Percentiles rank a stretch among this genome's conserved stretches.
These are phyloP conservation scores for Rotaria macrura DNA, from an alignment of 2,888 invertebrate species.

Conservation along the genomic window DNA sequence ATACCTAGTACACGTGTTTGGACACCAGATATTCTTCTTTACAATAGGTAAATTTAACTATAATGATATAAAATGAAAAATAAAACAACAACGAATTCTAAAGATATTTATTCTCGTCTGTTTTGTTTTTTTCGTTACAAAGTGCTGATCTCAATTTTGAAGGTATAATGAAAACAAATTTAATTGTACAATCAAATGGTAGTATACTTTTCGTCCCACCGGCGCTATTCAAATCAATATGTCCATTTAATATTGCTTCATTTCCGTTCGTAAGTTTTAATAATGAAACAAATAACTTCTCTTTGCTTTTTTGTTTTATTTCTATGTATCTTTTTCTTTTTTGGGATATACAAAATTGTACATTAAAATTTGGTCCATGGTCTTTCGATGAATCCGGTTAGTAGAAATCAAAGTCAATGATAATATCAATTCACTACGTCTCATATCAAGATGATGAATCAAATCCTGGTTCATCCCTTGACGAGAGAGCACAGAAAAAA, in stretches of 20 bases:
- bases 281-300: neutral
- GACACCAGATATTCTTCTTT: constrained; percentile 26
- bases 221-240: constrained; percentile 95
- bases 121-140: too few relatives aligned
- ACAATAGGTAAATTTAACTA: neutral
- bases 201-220: constrained; percentile 91
- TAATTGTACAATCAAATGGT: constrained; percentile 86
- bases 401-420: neutral
- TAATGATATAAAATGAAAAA: neutral
- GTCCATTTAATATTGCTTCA: constrained; percentile 98
- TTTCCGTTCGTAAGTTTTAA: constrained; percentile 61
- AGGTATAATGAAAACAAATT: constrained; percentile 93
- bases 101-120: too few relatives aligned
- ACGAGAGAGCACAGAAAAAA: too few relatives aligned
- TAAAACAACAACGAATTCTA: too few relatives aligned
- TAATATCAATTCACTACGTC: too few relatives aligned
- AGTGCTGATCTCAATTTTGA: constrained; percentile 92
- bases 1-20: constrained; percentile 24
- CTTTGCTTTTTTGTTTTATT: neutral
- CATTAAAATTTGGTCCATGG: constrained; percentile 31
- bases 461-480: too few relatives aligned
- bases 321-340: neutral
- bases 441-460: too few relatives aligned
- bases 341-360: constrained; percentile 30
- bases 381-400: neutral